phyloP scores from a whole-genome alignment of 1,140 invertebrate genomes.

The Cydia amplana region DNA sequence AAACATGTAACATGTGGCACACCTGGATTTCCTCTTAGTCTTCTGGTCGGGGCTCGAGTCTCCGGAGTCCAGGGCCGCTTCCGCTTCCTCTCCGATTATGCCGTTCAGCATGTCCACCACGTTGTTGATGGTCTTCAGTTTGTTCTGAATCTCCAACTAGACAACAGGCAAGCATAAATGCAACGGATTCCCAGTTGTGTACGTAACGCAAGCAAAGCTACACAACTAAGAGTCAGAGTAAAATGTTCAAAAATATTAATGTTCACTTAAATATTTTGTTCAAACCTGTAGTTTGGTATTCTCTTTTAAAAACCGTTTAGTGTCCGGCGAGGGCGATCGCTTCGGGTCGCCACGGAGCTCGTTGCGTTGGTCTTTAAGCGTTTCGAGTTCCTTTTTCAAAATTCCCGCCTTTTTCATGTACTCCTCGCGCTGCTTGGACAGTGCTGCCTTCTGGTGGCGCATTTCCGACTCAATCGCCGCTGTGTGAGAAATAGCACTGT shows the following conservation, averaged over 20 bases:
- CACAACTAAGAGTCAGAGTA: slow-evolving; percentile 44
- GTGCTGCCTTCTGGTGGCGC: slow-evolving; percentile 87
- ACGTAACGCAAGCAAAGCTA: slow-evolving; percentile 35
- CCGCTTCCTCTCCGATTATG: slow-evolving; percentile 86
- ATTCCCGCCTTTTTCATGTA: slow-evolving; percentile 86
- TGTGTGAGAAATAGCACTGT: slow-evolving; percentile 45
- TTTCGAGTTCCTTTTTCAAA: slow-evolving; percentile 87
- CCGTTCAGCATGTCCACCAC: slow-evolving; percentile 91
- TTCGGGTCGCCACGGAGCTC: slow-evolving; percentile 84
- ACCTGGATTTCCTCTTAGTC: slow-evolving; percentile 73
- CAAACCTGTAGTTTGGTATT: slow-evolving; percentile 90
- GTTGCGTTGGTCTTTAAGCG: slow-evolving; percentile 86
- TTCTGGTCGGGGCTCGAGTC: slow-evolving; percentile 39
- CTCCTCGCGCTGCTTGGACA: slow-evolving; percentile 88
- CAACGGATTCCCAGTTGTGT: slow-evolving; percentile 40
- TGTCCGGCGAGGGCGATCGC: slow-evolving; percentile 83
- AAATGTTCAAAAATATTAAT: background rate
- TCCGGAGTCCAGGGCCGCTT: slow-evolving; percentile 47
- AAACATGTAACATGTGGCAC: slow-evolving; percentile 37
- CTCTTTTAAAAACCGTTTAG: slow-evolving; percentile 86
- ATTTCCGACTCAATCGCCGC: slow-evolving; percentile 89
- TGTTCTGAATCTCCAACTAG: slow-evolving; percentile 90
- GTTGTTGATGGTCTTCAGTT: slow-evolving; percentile 90
- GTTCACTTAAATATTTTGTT: slow-evolving; percentile 19
- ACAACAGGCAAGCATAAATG: slow-evolving; percentile 51